Conservation (phyloP, 2,797 vertebrate species). For the Poecilia wingei region DNA sequence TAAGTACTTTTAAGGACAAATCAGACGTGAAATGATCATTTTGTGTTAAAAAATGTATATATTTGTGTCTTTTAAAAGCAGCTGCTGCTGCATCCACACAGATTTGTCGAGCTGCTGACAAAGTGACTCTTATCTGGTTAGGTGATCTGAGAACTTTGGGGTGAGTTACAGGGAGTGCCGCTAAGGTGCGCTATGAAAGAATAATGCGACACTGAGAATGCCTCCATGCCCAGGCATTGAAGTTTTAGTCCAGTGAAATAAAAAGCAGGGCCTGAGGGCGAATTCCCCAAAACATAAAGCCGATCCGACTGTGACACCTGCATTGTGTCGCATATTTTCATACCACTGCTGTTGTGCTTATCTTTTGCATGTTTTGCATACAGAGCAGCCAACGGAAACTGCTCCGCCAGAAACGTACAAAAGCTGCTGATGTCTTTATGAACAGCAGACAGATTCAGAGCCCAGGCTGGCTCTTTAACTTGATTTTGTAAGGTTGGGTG, state of each 20-base stretch:
- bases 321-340: slow-evolving; percentile 14
- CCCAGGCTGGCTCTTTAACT: slow-evolving; percentile 11
- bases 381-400: slow-evolving; percentile 19
- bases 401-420: slow-evolving; percentile 16
- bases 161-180: slow-evolving; percentile 76
- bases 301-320: slow-evolving; percentile 8
- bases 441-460: neutral
- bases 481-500: slow-evolving; percentile 17
- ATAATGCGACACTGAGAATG: slow-evolving; percentile 84
- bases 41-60: neutral
- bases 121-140: slow-evolving; percentile 79
- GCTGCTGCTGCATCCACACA: slow-evolving; percentile 53
- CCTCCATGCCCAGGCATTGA: slow-evolving; percentile 62
- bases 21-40: neutral
- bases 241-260: slow-evolving; percentile 28
- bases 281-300: slow-evolving; percentile 23
- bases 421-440: slow-evolving; percentile 21
- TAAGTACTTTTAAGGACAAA: neutral
- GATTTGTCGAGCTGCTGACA: slow-evolving; percentile 73
- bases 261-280: slow-evolving; percentile 8
- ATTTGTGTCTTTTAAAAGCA: neutral
- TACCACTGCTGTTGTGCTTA: slow-evolving; percentile 11
- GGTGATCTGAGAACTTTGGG: slow-evolving; percentile 84
- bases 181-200: slow-evolving; percentile 82
- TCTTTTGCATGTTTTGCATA: slow-evolving; percentile 61